Conservation (phyloP, 2,113 vertebrate genomes). For the Craseonycteris thonglongyai region DNA sequence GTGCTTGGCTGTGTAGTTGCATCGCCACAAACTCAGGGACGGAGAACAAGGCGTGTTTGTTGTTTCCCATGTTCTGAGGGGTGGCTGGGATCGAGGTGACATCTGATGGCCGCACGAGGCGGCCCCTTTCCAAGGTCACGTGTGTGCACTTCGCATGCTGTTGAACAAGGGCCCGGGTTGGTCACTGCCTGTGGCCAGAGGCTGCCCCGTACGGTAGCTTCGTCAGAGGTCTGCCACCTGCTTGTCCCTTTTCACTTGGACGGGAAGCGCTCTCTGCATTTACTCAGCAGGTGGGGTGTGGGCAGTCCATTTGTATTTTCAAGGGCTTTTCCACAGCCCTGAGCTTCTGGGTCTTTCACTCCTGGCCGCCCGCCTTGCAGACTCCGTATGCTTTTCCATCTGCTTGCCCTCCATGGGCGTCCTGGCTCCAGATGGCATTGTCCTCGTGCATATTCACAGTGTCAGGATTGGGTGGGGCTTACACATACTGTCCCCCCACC, state of each 20-base stretch:
- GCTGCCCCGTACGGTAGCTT: too few relatives aligned
- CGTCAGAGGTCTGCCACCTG: background rate
- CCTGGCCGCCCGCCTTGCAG: background rate
- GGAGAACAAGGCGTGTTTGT: too few relatives aligned
- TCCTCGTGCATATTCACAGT: too few relatives aligned
- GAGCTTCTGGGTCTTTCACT: background rate
- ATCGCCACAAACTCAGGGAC: background rate
- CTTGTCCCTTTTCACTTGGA: background rate
- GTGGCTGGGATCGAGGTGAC: background rate
- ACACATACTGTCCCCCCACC: background rate
- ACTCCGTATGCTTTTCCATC: background rate
- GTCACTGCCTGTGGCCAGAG: background rate
- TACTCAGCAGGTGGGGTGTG: background rate
- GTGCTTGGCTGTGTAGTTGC: background rate
- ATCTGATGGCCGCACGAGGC: background rate
- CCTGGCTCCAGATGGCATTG: too few relatives aligned
- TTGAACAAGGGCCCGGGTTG: background rate
- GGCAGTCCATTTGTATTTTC: background rate
- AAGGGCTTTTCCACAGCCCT: background rate
- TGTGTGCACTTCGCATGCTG: fast-evolving
- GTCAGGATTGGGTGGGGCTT: background rate
- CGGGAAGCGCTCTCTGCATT: background rate
- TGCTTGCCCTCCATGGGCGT: background rate
- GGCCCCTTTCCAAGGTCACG: background rate
- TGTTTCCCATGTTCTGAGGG: background rate